These are phyloP conservation scores for Tyrannus savana DNA, from an alignment of 2,113 vertebrate species.

Conservation along the genomic window DNA sequence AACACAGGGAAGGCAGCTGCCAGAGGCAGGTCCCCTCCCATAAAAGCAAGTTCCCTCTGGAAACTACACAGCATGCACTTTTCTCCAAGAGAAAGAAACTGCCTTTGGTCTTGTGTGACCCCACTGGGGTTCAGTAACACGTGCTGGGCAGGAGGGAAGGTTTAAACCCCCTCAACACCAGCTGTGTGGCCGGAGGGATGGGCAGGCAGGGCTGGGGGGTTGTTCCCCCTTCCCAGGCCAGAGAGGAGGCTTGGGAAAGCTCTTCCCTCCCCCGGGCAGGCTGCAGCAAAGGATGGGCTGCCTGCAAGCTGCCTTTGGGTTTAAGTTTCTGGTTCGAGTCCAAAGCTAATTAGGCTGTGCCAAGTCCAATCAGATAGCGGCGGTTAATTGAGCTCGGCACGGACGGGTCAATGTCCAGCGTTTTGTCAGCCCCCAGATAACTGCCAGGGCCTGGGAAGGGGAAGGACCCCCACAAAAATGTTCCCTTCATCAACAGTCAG, in stretches of 20 bases:
- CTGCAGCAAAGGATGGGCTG: neutral
- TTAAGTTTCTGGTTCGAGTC: constrained; percentile 37
- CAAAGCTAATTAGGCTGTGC: constrained; percentile 74
- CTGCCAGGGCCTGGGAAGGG: constrained; percentile 41
- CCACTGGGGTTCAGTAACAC: neutral
- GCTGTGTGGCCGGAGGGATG: fast-evolving
- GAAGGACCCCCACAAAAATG: constrained; percentile 7
- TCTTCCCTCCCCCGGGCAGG: neutral
- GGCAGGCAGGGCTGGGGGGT: neutral
- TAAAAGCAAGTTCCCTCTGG: neutral
- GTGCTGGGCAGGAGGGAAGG: neutral
- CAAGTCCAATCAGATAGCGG: constrained; percentile 63
- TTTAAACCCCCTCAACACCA: neutral
- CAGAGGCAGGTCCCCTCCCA: neutral
- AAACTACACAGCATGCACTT: fast-evolving
- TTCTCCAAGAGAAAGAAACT: neutral
- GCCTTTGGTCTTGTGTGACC: neutral
- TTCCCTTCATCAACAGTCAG: neutral
- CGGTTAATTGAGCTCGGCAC: neutral
- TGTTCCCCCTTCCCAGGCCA: neutral
- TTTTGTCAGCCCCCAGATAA: constrained; percentile 30
- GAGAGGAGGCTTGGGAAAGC: neutral
- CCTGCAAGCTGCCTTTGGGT: neutral
- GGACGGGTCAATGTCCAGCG: constrained; percentile 45
- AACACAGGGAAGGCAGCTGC: neutral